A percentile compares a stretch with the other conserved stretches of the same genome.
Conservation (phyloP, 2,888 invertebrate genomes). For the Meteorus cinctellus region DNA sequence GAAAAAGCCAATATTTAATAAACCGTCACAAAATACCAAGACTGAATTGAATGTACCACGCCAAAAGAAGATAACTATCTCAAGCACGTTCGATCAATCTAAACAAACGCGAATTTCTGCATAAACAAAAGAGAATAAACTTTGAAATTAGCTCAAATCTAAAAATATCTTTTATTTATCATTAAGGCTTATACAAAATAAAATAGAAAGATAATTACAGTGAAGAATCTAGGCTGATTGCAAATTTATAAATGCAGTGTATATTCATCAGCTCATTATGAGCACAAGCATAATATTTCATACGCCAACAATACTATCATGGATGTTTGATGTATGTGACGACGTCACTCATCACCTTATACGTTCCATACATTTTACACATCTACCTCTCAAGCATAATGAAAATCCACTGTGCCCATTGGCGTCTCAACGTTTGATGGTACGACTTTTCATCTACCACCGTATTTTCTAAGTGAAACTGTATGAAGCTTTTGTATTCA, state of each 20-base stretch:
- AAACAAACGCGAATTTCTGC: not conserved
- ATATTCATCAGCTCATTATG: too few species aligned
- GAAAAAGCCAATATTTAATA: too few species aligned
- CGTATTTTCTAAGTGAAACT: not conserved
- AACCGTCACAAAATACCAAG: not conserved
- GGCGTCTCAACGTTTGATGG: constrained; percentile 9
- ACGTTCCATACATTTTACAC: not conserved
- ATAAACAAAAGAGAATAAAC: not conserved
- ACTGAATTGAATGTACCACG: not conserved
- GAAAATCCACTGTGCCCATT: constrained; percentile 3
- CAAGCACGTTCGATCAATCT: too few species aligned
- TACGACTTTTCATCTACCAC: constrained; percentile 4
- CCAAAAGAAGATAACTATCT: not conserved
- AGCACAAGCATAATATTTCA: too few species aligned
- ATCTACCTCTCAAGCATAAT: not conserved
- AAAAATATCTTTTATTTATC: too few species aligned
- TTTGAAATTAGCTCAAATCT: too few species aligned
- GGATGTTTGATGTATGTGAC: not conserved
- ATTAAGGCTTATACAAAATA: too few species aligned
- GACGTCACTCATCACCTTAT: not conserved
- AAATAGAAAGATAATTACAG: too few species aligned
- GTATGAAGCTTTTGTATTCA: constrained; percentile 20
- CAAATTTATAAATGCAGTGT: too few species aligned
- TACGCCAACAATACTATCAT: not conserved
- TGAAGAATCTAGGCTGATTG: too few species aligned